phyloP scores from a whole-genome alignment of 2,797 vertebrate genomes.

The Kryptopterus vitreolus region DNA sequence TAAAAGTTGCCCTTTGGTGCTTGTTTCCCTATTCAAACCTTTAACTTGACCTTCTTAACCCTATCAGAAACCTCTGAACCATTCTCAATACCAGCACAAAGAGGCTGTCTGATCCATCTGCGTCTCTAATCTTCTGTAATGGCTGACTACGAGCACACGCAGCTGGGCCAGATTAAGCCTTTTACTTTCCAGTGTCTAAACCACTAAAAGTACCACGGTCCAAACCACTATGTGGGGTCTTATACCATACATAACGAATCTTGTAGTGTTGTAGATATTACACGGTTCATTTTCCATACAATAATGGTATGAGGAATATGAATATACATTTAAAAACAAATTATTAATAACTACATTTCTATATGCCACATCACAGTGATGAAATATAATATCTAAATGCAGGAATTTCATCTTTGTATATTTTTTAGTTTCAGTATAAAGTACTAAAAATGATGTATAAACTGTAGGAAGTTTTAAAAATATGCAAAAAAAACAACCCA shows the following conservation, averaged over 20 bases:
- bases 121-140: constrained; percentile 81
- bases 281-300: not conserved
- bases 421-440: not conserved
- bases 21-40: constrained; percentile 18
- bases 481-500: constrained; percentile 22
- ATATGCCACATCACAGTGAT: too few relatives aligned
- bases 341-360: not conserved
- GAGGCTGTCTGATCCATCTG: constrained; percentile 24
- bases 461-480: not conserved
- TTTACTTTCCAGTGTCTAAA: constrained; percentile 75
- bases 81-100: constrained; percentile 19
- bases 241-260: not conserved
- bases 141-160: constrained; percentile 68
- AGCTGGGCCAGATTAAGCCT: constrained; percentile 79
- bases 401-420: not conserved
- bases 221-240: constrained; percentile 35
- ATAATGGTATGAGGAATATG: not conserved
- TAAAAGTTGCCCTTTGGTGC: not conserved
- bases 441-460: not conserved
- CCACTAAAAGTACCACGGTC: constrained; percentile 64
- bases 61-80: constrained; percentile 21
- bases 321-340: not conserved
- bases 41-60: constrained; percentile 27
- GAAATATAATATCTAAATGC: not conserved
- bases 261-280: not conserved